Base-by-base conservation (phyloP, 2,113 vertebrate genomes). In the Chroicocephalus ridibundus region DNA sequence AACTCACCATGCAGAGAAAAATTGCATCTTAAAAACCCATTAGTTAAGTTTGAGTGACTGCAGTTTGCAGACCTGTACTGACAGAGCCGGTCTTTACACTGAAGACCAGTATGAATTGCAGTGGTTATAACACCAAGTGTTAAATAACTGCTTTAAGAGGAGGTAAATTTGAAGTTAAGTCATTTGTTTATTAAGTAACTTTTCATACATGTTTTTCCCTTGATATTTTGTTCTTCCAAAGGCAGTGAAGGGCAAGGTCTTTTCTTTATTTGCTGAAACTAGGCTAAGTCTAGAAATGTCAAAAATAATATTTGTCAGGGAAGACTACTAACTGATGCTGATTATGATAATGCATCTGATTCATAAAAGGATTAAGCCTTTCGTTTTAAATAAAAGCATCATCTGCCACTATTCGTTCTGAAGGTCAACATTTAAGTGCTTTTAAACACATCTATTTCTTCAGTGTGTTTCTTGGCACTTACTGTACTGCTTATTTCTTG, bases 301-400 rank as follows among this genome's bases (percentile, higher is more conserved):
- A 97, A 93, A 97, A 97, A 75, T 77, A 97, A 68, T 82, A 80
- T 92, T 95, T 86, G 42, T 69, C 96, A 97, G 79, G 90, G 72
- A 80, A 95, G 55, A 89, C 34, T 49, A 14, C 58, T 94, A 96
- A 95, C 68, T 82, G 80, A 80, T 80, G 71, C 52, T 94, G 90
- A 95, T 97, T 92, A 96, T 91, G 57, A 66, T 95, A 98, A 96
- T 94, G 69, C 34, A 84, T 65, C 38, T 47, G 71, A 95, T 91
- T 92, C 74, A 95, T 62, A 97, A 94, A 70, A 97, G 94, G 94
- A 97, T 90, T 60, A 88, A 96, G 65, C 24, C 34, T 92, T 96
- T 95, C 66, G n/a, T 95, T 97, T 97, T 93, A 95, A 96, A 90
- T 90, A 82, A 97, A 93, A 81, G 64, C 32, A n/a, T 96, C 15